Conservation (phyloP, 2,888 invertebrate species). For the Ypsolopha scabrella region DNA sequence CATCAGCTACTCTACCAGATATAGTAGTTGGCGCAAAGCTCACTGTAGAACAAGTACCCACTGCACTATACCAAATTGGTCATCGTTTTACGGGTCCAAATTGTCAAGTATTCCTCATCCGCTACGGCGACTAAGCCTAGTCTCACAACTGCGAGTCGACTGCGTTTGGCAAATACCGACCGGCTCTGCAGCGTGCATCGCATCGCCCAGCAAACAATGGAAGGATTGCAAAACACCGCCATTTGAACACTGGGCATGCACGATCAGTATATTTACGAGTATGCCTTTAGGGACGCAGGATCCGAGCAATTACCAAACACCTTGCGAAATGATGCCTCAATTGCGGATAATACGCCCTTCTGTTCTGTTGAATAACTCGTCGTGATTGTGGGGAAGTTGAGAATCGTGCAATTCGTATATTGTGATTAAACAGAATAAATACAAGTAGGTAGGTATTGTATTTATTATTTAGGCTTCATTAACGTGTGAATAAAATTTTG, state of each 20-base stretch:
- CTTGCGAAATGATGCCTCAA: constrained; percentile 4
- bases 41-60: too few species aligned
- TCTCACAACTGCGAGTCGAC: constrained; percentile 26
- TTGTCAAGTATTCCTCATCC: constrained; percentile 16
- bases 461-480: too few species aligned
- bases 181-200: constrained; percentile 11
- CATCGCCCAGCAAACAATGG: constrained; percentile 42
- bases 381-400: not conserved
- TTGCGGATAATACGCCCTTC: constrained; percentile 2
- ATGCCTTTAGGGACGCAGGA: constrained; percentile 33
- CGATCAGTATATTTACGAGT: constrained; percentile 30
- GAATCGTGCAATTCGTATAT: not conserved
- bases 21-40: too few species aligned
- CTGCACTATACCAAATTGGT: too few species aligned
- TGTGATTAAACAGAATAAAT: too few species aligned
- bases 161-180: constrained; percentile 17
- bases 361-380: constrained; percentile 1
- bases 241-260: constrained; percentile 26
- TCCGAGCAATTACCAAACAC: constrained; percentile 8
- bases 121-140: constrained; percentile 25
- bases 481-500: too few species aligned
- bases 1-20: too few species aligned
- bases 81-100: too few species aligned
- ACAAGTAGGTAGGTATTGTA: too few species aligned
- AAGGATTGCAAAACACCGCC: constrained; percentile 30